These are phyloP conservation scores for Bathynomus jamesi DNA, from an alignment of 1,140 invertebrate species.

Conservation along the genomic window DNA sequence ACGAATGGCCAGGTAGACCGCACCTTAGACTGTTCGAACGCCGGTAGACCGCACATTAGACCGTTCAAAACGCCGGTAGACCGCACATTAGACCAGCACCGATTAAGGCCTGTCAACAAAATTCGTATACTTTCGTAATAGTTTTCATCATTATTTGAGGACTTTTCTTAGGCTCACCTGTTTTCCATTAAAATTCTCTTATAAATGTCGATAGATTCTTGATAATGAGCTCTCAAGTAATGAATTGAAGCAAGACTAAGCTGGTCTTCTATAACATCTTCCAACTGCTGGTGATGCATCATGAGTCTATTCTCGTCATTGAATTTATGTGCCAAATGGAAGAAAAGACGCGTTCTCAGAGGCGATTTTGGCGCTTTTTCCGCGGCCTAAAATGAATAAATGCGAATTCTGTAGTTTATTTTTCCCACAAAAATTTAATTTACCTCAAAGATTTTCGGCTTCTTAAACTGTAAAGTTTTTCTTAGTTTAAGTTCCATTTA, in stretches of 20 bases:
- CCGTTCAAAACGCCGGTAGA: too few species aligned
- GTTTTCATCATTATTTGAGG: too few species aligned
- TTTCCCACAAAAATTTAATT: not conserved
- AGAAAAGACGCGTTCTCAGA: slow-evolving; percentile 71
- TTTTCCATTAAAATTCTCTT: slow-evolving; percentile 88
- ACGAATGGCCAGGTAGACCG: too few species aligned
- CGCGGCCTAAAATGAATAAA: slow-evolving; percentile 44
- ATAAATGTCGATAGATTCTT: slow-evolving; percentile 98
- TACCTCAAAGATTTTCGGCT: not conserved
- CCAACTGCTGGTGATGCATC: slow-evolving; percentile 70
- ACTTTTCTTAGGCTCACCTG: slow-evolving; percentile 60
- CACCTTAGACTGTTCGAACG: too few species aligned
- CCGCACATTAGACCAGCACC: too few species aligned
- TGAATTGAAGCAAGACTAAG: slow-evolving; percentile 92
- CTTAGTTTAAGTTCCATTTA: not conserved
- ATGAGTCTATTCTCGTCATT: slow-evolving; percentile 75
- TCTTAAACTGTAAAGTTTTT: not conserved
- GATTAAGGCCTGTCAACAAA: too few species aligned
- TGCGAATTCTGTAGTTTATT: not conserved
- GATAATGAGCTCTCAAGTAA: slow-evolving; percentile 89
- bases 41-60: too few species aligned
- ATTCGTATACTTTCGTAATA: too few species aligned
- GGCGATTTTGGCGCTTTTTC: slow-evolving; percentile 48
- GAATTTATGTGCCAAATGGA: slow-evolving; percentile 91
- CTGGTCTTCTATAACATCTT: slow-evolving; percentile 88